Conservation (phyloP, 1,140 invertebrate species). For the Bilobella aurantiaca region DNA sequence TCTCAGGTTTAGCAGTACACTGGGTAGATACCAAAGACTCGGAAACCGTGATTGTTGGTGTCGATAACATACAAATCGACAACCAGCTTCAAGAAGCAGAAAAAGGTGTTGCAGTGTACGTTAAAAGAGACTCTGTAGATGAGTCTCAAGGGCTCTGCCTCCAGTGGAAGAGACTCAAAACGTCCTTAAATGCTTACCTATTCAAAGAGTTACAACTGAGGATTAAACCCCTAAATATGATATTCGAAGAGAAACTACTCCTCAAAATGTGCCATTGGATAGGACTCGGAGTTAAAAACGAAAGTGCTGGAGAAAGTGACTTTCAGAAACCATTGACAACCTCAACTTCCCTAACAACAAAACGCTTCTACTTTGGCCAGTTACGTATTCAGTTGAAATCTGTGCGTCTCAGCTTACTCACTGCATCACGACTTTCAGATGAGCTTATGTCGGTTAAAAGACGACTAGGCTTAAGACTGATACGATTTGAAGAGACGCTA, state of each 20-base stretch:
- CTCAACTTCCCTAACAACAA: slow-evolving; percentile 65
- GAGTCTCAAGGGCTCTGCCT: slow-evolving; percentile 18
- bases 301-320: slow-evolving; percentile 39
- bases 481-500: slow-evolving; percentile 91
- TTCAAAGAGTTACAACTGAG: slow-evolving; percentile 38
- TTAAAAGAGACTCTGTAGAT: slow-evolving; percentile 36
- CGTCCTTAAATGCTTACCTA: slow-evolving; percentile 31
- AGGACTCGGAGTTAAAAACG: slow-evolving; percentile 37
- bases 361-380: slow-evolving; percentile 79
- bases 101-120: slow-evolving; percentile 69
- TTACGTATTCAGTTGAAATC: slow-evolving; percentile 67
- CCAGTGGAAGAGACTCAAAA: slow-evolving; percentile 31
- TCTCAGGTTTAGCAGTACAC: slow-evolving; percentile 38
- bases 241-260: slow-evolving; percentile 77
- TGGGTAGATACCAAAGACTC: slow-evolving; percentile 32
- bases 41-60: slow-evolving; percentile 20
- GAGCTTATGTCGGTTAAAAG: slow-evolving; percentile 71
- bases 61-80: slow-evolving; percentile 46
- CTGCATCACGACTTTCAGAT: slow-evolving; percentile 63
- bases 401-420: slow-evolving; percentile 70
- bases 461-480: slow-evolving; percentile 72
- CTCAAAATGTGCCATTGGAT: slow-evolving; percentile 67
- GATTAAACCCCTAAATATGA: slow-evolving; percentile 64
- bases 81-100: slow-evolving; percentile 81
- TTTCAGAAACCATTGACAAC: slow-evolving; percentile 61